Conservation (phyloP, 92 coral and sea anemone genomes). For the Paramuricea clavata region DNA sequence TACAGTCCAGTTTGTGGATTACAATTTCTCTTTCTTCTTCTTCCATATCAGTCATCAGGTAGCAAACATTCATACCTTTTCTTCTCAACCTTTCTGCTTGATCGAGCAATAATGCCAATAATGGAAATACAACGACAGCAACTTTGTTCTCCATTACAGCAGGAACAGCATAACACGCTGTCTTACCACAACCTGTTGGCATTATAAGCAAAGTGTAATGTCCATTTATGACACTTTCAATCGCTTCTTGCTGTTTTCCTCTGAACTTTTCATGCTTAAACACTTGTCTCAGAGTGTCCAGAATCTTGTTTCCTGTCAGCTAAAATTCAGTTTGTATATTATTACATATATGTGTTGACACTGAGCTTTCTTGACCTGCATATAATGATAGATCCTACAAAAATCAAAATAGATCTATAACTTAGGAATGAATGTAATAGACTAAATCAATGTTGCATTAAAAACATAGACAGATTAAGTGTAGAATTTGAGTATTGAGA, state of each 20-base stretch:
- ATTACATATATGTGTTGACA: too few relatives aligned
- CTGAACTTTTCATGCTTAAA: constrained; percentile 30
- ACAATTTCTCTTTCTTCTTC: background rate
- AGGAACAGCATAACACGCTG: too few relatives aligned
- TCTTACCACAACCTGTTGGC: too few relatives aligned
- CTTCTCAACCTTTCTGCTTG: background rate
- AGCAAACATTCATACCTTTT: background rate
- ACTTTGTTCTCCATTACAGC: constrained; percentile 6
- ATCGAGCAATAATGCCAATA: background rate
- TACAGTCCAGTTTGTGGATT: constrained; percentile 1
- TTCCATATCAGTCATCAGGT: constrained; percentile 22
- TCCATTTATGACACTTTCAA: too few relatives aligned
- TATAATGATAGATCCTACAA: constrained; percentile 42
- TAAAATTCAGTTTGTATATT: too few relatives aligned
- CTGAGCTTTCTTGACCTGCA: constrained; percentile 6
- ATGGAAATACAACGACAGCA: background rate
- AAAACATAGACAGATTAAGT: too few relatives aligned
- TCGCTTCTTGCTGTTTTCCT: too few relatives aligned
- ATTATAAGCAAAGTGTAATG: too few relatives aligned
- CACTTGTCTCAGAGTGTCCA: constrained; percentile 43
- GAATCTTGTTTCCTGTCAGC: constrained; percentile 47
- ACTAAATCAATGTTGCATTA: too few relatives aligned
- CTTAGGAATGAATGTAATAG: too few relatives aligned
- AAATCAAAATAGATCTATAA: too few relatives aligned
- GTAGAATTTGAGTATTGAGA: too few relatives aligned